Evolutionary conservation across 2,113 vertebrate genomes (phyloP).

Genomic region (Girardinichthys multiradiatus): DNA sequence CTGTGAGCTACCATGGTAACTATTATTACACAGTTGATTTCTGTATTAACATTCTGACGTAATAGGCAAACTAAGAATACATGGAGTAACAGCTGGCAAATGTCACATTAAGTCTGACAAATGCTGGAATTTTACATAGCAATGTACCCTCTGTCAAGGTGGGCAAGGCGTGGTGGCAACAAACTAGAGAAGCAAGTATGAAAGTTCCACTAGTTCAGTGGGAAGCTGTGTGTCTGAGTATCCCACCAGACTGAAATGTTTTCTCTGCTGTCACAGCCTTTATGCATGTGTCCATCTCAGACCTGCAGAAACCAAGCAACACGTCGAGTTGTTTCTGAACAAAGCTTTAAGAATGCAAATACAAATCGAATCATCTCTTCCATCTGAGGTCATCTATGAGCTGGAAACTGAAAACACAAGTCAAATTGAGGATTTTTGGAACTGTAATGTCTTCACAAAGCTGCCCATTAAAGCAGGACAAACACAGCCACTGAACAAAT

Average conservation of each 20-base stretch:
- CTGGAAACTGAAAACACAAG: constrained; percentile 8
- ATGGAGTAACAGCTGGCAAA: not conserved
- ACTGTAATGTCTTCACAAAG: constrained; percentile 9
- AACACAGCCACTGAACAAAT: constrained; percentile 12
- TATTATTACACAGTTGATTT: not conserved
- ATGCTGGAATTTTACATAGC: not conserved
- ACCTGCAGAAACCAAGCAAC: constrained; percentile 24
- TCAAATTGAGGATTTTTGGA: not conserved
- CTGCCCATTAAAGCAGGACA: constrained; percentile 27
- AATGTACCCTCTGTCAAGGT: constrained; percentile 8
- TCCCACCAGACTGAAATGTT: constrained; percentile 24
- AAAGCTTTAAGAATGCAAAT: not conserved
- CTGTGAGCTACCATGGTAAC: not conserved
- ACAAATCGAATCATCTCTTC: not conserved
- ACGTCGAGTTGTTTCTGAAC: constrained; percentile 3
- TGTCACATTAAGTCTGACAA: not conserved
- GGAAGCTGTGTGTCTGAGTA: constrained; percentile 42
- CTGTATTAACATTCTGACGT: not conserved
- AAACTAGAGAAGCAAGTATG: constrained; percentile 44
- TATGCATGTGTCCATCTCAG: constrained; percentile 40
- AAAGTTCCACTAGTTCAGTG: constrained; percentile 55
- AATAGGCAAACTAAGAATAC: not conserved
- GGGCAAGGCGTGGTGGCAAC: constrained; percentile 65
- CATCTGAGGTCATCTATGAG: constrained; percentile 22
- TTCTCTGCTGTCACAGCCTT: constrained; percentile 36